These are phyloP conservation scores for Brachypodius melanocephalos DNA, from an alignment of 2,113 vertebrate species.

Conservation along the genomic window DNA sequence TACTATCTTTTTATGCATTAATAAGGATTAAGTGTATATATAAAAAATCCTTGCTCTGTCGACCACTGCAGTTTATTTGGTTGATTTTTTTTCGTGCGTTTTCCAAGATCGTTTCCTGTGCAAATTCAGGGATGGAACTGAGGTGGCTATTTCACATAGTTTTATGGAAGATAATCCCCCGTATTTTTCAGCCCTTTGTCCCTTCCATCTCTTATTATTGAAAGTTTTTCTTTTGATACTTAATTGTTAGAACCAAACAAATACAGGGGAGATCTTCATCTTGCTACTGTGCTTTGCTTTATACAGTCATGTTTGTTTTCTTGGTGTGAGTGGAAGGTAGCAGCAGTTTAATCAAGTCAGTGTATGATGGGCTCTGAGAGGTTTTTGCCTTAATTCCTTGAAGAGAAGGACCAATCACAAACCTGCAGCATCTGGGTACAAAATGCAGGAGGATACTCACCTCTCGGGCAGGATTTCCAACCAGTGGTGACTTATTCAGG, in stretches of 20 bases:
- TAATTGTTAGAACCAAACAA: not conserved
- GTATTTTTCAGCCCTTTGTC: not conserved
- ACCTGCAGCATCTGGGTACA: not conserved
- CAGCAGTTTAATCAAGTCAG: not conserved
- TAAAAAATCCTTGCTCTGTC: not conserved
- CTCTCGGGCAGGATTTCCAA: not conserved
- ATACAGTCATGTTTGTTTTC: not conserved
- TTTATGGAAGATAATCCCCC: not conserved
- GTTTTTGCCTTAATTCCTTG: not conserved
- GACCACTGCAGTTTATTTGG: not conserved
- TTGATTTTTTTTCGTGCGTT: not conserved
- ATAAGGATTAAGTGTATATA: not conserved
- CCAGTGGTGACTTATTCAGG: not conserved
- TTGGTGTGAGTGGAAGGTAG: not conserved
- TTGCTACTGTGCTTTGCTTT: not conserved
- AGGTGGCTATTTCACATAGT: not conserved
- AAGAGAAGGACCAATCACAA: not conserved
- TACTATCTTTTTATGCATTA: not conserved
- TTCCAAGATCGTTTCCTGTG: not conserved
- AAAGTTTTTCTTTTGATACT: not conserved
- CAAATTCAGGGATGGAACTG: not conserved
- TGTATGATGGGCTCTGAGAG: not conserved
- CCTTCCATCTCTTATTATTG: not conserved
- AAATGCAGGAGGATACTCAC: accelerated
- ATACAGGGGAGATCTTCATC: not conserved